Evolutionary conservation across 2,113 vertebrate genomes (phyloP).

Genomic region (Pseudolaguvia tuberculata): DNA sequence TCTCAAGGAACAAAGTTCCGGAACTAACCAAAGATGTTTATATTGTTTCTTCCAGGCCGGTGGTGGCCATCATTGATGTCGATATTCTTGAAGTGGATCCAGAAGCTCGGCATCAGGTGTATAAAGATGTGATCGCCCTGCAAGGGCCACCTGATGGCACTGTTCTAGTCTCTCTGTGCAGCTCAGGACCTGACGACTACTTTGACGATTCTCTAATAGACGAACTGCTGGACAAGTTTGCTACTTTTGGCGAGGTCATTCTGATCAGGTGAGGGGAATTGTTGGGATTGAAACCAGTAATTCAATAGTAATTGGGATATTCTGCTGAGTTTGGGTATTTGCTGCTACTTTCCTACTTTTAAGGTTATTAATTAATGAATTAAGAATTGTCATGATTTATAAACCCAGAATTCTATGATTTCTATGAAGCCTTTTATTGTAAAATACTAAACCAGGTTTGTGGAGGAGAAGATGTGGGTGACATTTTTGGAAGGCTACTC

Average conservation of each 20-base stretch:
- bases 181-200: slow-evolving; percentile 80
- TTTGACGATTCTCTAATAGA: slow-evolving; percentile 92
- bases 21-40: neutral
- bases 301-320: neutral
- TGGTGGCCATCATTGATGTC: slow-evolving; percentile 89
- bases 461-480: slow-evolving; percentile 99
- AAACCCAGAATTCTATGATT: no score
- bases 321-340: neutral
- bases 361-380: neutral
- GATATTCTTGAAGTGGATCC: slow-evolving; percentile 95
- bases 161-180: slow-evolving; percentile 84
- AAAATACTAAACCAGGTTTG: slow-evolving; percentile 74
- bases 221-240: slow-evolving; percentile 89
- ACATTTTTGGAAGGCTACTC: slow-evolving; percentile 96
- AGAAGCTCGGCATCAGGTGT: slow-evolving; percentile 86
- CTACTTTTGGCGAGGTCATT: slow-evolving; percentile 88
- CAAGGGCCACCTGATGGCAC: slow-evolving; percentile 96
- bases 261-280: slow-evolving; percentile 81
- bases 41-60: slow-evolving; percentile 71
- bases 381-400: neutral
- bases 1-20: no score
- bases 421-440: neutral
- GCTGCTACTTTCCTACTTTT: neutral
- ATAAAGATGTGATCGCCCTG: slow-evolving; percentile 86
- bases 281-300: neutral